These are phyloP conservation scores for Mus musculus DNA, from an alignment of 2,113 vertebrate species.

Conservation along the genomic window DNA sequence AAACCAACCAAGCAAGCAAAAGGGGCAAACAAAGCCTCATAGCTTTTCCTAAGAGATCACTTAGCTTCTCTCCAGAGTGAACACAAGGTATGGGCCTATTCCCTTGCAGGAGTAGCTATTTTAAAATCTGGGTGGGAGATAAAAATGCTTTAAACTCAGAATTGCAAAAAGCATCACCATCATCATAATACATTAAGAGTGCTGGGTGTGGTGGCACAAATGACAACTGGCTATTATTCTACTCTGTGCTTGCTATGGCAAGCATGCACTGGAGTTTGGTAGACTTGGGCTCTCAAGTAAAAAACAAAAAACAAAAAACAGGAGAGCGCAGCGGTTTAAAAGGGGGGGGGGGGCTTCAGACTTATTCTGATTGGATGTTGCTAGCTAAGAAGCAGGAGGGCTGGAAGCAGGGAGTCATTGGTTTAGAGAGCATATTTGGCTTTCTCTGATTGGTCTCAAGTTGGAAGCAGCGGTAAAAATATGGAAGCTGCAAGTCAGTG, in stretches of 20 bases:
- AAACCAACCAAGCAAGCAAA: too few relatives aligned
- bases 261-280: neutral
- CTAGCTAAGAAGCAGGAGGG: conserved; percentile 6
- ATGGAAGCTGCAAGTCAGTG: neutral
- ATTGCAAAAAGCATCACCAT: neutral
- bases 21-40: too few relatives aligned
- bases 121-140: neutral
- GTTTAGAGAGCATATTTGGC: conserved; percentile 62
- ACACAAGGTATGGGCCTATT: neutral
- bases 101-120: neutral
- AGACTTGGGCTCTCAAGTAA: neutral
- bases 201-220: neutral
- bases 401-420: neutral
- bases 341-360: neutral
- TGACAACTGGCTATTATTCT: neutral
- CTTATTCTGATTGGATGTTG: conserved; percentile 28
- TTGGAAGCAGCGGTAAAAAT: conserved; percentile 18
- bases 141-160: neutral
- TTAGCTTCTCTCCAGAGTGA: neutral
- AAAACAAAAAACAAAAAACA: too few relatives aligned
- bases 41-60: neutral
- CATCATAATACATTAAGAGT: neutral
- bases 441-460: conserved; percentile 71
- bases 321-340: neutral
- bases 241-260: neutral